Conservation (phyloP, 2,113 vertebrate genomes). For the Tragelaphus strepsiceros region DNA sequence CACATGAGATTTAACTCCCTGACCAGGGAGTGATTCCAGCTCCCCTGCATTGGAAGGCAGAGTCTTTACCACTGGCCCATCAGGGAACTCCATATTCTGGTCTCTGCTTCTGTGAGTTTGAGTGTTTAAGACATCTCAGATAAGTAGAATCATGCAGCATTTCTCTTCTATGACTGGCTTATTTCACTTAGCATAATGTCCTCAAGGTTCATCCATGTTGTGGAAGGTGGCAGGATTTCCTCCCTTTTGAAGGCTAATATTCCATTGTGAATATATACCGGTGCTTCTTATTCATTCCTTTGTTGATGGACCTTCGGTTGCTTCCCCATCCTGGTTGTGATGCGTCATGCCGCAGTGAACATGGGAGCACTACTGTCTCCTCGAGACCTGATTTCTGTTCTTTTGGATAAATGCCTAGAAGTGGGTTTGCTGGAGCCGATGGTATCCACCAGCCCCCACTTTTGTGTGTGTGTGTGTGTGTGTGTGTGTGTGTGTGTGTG, state of each 20-base stretch:
- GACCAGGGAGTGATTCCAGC: neutral
- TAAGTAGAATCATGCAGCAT: neutral
- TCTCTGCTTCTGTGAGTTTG: neutral
- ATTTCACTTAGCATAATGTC: neutral
- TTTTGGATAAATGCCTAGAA: neutral
- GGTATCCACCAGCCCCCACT: too few species aligned
- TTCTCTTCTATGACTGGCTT: neutral
- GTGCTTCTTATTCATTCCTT: too few species aligned
- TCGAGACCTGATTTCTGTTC: neutral
- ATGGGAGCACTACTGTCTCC: rapidly evolving
- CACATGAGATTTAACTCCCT: neutral
- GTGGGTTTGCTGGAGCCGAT: neutral
- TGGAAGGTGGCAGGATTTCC: neutral
- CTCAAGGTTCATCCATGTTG: neutral
- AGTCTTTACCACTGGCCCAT: neutral
- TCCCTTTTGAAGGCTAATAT: neutral
- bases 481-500: too few species aligned
- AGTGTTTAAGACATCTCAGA: neutral
- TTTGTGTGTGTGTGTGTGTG: too few species aligned
- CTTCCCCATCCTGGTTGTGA: neutral
- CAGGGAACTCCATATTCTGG: neutral
- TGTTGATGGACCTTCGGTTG: neutral
- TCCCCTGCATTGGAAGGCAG: neutral
- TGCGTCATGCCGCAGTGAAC: neutral
- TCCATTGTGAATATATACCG: rapidly evolving